Evolutionary conservation across 2,888 invertebrate species (phyloP), one percentile per base, ranked within the genome.

Genomic region (Ectemnius lituratus): DNA sequence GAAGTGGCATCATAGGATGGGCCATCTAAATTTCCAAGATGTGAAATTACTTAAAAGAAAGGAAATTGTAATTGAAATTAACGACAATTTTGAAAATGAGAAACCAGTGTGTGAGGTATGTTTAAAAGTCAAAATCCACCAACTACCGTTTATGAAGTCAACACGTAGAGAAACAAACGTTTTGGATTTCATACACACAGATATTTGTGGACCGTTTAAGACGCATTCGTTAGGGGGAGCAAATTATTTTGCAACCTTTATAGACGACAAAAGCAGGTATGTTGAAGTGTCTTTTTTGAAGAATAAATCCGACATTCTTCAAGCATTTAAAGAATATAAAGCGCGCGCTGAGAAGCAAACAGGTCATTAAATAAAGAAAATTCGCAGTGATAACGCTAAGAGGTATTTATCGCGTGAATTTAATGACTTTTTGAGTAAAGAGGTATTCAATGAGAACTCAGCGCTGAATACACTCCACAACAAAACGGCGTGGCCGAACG

Each of bases 11-110:
- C 2, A 49, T 0, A 67, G 71, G 4, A 8, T 67, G 4, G 67
- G 71, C 49, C 67, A 72, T 37, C 2, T 67, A n/a, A 67, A 67
- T 11, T 47, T 59, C 5, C 11, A 67, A 16, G 67, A 67, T 13
- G 37, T 37, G 37, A 37, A 37, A 37, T 37, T 23, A 23, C 1
- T 71, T 0, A 62, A 59, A 8, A 59, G 20, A 28, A 37, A 62
- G 59, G 63, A 71, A 49, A 61, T 57, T n/a, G 65, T 70, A 56
- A 14, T 2, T 14, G 61, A 57, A 57, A 56, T 66, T n/a, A 62
- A 57, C 11, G 27, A 57, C 4, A 28, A 37, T 2, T n/a, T 62
- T 37, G 37, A 37, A 11, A 37, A 37, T 37, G 37, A 37, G 37
- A 37, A 11, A 37, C 37, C 8, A 37, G 37, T 37, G 37, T 71